phyloP scores from a whole-genome alignment of 1,140 invertebrate species.

The Meteorus sp. region DNA sequence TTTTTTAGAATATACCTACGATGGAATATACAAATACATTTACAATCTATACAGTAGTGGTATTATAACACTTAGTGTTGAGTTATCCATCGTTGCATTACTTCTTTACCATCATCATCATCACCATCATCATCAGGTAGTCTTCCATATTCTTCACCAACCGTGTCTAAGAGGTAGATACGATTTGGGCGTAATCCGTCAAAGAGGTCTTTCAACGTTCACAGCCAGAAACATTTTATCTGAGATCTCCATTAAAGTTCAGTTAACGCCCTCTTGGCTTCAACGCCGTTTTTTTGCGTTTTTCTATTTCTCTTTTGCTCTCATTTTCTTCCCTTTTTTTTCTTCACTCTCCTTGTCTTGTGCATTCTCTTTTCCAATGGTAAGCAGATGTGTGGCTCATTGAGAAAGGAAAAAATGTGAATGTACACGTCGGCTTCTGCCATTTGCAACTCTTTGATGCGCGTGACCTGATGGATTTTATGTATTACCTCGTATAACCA shows the following conservation, averaged over 20 bases:
- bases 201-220: constrained; percentile 55
- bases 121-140: constrained; percentile 35
- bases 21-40: too few relatives aligned
- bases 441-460: constrained; percentile 18
- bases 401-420: too few relatives aligned
- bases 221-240: constrained; percentile 47
- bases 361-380: too few relatives aligned
- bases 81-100: constrained; percentile 17
- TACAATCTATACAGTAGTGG: constrained; percentile 25
- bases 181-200: constrained; percentile 58
- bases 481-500: too few relatives aligned
- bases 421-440: constrained; percentile 1
- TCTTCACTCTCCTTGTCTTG: too few relatives aligned
- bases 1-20: constrained; percentile 10
- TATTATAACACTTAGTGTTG: constrained; percentile 45
- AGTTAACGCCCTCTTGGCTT: constrained; percentile 57
- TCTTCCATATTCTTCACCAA: constrained; percentile 6
- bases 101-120: constrained; percentile 12
- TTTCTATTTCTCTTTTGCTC: constrained; percentile 25
- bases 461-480: too few relatives aligned
- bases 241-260: constrained; percentile 59
- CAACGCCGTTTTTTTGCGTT: constrained; percentile 17
- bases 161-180: constrained; percentile 40
- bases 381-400: too few relatives aligned
- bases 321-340: too few relatives aligned